Conservation (phyloP, 2,888 invertebrate genomes). For the Eustalomyia histrio region DNA sequence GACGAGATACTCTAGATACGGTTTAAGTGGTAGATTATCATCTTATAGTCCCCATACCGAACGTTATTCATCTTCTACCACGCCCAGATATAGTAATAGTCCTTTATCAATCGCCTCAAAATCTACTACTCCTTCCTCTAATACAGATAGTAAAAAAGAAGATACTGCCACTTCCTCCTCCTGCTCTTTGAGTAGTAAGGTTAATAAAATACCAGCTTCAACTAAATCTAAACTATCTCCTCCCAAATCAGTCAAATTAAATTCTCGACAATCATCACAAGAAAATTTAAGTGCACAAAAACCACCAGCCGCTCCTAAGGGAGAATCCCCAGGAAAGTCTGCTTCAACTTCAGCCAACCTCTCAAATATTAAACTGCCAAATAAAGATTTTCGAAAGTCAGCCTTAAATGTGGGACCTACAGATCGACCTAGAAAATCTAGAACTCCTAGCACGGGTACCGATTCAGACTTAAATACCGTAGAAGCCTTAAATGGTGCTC, state of each 20-base stretch:
- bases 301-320: slow-evolving; percentile 72
- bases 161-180: slow-evolving; percentile 51
- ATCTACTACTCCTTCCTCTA: slow-evolving; percentile 44
- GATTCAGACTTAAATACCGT: slow-evolving; percentile 72
- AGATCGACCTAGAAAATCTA: slow-evolving; percentile 77
- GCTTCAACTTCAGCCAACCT: slow-evolving; percentile 79
- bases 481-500: slow-evolving; percentile 64
- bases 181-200: slow-evolving; percentile 36
- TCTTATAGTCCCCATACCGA: slow-evolving; percentile 79
- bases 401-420: slow-evolving; percentile 84
- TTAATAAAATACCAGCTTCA: slow-evolving; percentile 29
- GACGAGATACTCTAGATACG: slow-evolving; percentile 84
- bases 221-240: slow-evolving; percentile 76
- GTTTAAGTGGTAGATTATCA: slow-evolving; percentile 80
- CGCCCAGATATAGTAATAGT: slow-evolving; percentile 74
- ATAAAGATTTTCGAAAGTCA: slow-evolving; percentile 88
- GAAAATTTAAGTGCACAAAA: slow-evolving; percentile 74
- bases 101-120: slow-evolving; percentile 70
- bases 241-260: slow-evolving; percentile 73
- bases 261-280: slow-evolving; percentile 75
- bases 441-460: slow-evolving; percentile 78
- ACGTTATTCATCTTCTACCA: slow-evolving; percentile 75
- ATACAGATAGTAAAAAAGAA: slow-evolving; percentile 65
- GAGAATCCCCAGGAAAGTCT: slow-evolving; percentile 78
- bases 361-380: slow-evolving; percentile 80